Base-by-base conservation (phyloP, 2,113 vertebrate species). In the Saguinus imperator region DNA sequence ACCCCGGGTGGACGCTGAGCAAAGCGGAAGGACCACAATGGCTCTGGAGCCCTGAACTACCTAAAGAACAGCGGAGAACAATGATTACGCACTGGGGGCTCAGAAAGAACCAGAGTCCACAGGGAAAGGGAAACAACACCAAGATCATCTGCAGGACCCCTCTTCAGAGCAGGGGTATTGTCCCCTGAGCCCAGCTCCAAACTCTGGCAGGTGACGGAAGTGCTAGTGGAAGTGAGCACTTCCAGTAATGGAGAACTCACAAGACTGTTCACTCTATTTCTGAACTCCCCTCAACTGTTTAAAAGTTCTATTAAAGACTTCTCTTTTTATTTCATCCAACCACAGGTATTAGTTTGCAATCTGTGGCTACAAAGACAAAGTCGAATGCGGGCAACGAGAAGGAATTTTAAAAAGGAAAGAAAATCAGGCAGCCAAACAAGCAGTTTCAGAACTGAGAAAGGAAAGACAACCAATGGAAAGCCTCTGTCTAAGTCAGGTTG, bases 241-340 rank as follows among this genome's bases (percentile, higher is more conserved):
- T 93, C 73, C 50, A 66, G 75, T 35, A 52, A 61, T 18, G 6
- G 18, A 58, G 70, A 73, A 55, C n/a, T 57, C 66, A 76, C 45
- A 76, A 0, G 11, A 35, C 52, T 72, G 27, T 32, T 29, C 9
- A 10, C 40, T 77, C 93, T 87, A 85, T 37, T 85, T 82, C 52
- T 85, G 43, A 96, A 86, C 37, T 40, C 35, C 76, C 87, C 72
- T 77, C 66, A 83, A 85, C 29, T 81, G 76, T 64, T 85, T 64
- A 79, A 94, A 97, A 95, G 89, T 87, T 89, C 91, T 76, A 23
- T 35, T 64, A 95, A 82, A 66, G 68, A 61, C 52, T 73, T 55
- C 37, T 73, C 58, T 58, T 64, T 50, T 64, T 50, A 58, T 91
- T 64, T 94, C 85, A 87, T 50, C 29, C 70, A 88, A 61, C 27